A percentile compares a stretch with the other conserved stretches of the same genome.
These are phyloP conservation scores for Troilus luridus DNA, from an alignment of 2,888 invertebrate genomes.

Conservation along the genomic window DNA sequence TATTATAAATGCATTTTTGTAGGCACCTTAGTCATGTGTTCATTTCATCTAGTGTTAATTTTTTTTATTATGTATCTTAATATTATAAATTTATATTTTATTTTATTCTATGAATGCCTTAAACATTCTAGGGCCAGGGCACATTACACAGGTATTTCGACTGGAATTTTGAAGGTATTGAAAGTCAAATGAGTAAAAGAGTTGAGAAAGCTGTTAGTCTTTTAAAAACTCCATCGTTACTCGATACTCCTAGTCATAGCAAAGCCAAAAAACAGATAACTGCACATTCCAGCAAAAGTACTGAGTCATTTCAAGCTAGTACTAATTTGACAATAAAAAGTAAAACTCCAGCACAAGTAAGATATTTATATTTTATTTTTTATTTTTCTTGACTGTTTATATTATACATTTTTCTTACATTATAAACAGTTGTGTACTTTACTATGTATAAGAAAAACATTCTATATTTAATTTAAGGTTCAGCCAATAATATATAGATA, in stretches of 20 bases:
- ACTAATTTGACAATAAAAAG: constrained; percentile 50
- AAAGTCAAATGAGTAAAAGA: constrained; percentile 83
- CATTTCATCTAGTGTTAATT: too few relatives aligned
- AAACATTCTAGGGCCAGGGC: constrained; percentile 73
- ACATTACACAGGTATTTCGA: constrained; percentile 83
- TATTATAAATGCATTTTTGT: too few relatives aligned
- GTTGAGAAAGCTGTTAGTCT: constrained; percentile 83
- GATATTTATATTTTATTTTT: background rate
- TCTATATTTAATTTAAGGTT: too few relatives aligned
- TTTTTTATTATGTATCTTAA: too few relatives aligned
- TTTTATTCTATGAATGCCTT: constrained; percentile 46
- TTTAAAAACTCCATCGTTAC: constrained; percentile 68
- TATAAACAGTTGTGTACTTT: too few relatives aligned
- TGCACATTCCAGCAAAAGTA: background rate
- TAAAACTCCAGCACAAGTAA: constrained; percentile 63
- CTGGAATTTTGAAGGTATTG: constrained; percentile 74
- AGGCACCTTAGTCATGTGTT: too few relatives aligned
- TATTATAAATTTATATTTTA: background rate
- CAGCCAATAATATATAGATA: too few relatives aligned
- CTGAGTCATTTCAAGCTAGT: background rate
- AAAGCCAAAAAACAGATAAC: constrained; percentile 47
- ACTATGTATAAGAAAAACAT: too few relatives aligned
- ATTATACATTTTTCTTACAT: background rate
- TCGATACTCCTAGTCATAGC: constrained; percentile 50
- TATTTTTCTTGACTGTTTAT: background rate